Evolutionary conservation across 2,797 vertebrate genomes (phyloP), one percentile per base, ranked within the genome.

Genomic region (Neoniphon sammara): DNA sequence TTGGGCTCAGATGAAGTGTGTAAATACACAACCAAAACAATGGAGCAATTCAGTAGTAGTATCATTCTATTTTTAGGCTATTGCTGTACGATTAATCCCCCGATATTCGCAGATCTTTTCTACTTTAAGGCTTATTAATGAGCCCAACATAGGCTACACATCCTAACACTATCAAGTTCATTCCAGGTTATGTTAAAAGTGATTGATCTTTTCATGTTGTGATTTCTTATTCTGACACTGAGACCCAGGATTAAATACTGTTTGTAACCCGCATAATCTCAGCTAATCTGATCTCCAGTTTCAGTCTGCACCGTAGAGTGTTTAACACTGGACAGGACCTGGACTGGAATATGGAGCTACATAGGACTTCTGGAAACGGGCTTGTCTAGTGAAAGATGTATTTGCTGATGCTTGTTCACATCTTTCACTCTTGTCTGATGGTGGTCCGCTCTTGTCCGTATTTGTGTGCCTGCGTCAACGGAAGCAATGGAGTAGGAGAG

Each of bases 391-490:
- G 81, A 89, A 83, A 47, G 72, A 98, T 98, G 96, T 81, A 84
- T 92, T 84, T 92, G n/a, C 75, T 95, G 78, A 3, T 93, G 64
- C 88, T 83, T 30, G 60, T 94, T 77, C 89, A 91, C 77, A n/a
- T 96, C 60, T 20, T 92, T 69, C 86, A 94, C 60, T 88, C 90
- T n/a, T 60, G 86, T 77, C 75, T 92, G 56, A 85, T 82, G 78
- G 86, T 65, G 60, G 73, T 81, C 42, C 44, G 60, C 25, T 85
- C 92, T 14, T 98, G 97, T 77, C 97, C 97, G 54, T 88, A 92
- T 9, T 92, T 92, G 73, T 99, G 97, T 74, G 91, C 88, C 88
- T 98, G 97, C 8, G 81, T 91, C 44, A 85, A 92, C 72, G 92
- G 93, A 81, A 92, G 89, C 49, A 93, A 93, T 62, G 95, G 92